A percentile compares a stretch with the other conserved stretches of the same genome.
Evolutionary conservation across 2,113 vertebrate species (phyloP).

Genomic region (Gallinago paraguaiae): DNA sequence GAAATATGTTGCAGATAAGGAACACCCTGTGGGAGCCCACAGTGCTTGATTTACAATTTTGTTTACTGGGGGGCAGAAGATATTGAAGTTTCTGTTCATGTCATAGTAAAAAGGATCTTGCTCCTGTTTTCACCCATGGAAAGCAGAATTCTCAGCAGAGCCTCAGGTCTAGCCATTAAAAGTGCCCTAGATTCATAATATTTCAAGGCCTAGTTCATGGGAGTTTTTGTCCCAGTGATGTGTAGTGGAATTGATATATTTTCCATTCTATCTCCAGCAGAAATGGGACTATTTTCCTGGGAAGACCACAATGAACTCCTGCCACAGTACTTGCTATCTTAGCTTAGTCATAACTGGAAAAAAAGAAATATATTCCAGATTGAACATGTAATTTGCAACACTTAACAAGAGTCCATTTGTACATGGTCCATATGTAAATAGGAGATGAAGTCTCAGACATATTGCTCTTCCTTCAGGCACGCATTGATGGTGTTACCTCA

Average conservation of each 20-base stretch:
- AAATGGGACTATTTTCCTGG: not conserved
- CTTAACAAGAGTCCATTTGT: not conserved
- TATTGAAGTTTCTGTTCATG: not conserved
- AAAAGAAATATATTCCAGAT: not conserved
- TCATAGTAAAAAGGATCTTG: not conserved
- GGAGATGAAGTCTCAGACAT: not conserved
- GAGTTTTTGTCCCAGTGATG: not conserved
- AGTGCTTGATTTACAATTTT: not conserved
- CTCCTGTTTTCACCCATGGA: not conserved
- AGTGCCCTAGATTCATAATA: not conserved
- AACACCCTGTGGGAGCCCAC: accelerated
- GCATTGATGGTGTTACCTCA: not conserved
- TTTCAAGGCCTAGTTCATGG: not conserved
- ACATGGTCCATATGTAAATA: accelerated
- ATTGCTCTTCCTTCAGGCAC: not conserved
- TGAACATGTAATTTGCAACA: not conserved
- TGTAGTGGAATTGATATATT: not conserved
- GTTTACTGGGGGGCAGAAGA: not conserved
- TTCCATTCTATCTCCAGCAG: not conserved
- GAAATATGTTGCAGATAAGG: not conserved
- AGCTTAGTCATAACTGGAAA: not conserved
- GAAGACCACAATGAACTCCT: not conserved
- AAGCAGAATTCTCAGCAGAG: not conserved
- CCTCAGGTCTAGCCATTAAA: not conserved
- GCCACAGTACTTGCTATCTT: not conserved